phyloP scores from a whole-genome alignment of 1,140 invertebrate genomes.

The Diorhabda elongata region DNA sequence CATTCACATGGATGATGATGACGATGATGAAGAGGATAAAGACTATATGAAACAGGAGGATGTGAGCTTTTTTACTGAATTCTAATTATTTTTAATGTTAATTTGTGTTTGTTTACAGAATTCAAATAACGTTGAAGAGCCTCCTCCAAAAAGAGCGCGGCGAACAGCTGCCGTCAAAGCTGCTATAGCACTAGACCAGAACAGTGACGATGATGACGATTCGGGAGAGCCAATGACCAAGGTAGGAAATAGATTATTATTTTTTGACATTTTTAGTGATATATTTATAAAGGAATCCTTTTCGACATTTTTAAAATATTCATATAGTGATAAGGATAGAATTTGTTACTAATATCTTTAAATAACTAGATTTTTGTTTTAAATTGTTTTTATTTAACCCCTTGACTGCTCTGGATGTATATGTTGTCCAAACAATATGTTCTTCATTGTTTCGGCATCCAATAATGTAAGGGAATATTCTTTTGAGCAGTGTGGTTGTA shows the following conservation, averaged over 20 bases:
- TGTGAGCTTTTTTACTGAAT: constrained; percentile 6
- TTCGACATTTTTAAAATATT: background rate
- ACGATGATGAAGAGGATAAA: constrained; percentile 23
- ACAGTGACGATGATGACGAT: constrained; percentile 31
- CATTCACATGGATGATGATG: constrained; percentile 16
- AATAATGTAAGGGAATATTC: no score
- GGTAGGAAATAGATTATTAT: constrained; percentile 12
- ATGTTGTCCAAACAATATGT: no score
- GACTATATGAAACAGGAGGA: constrained; percentile 21
- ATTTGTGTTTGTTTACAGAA: constrained; percentile 3
- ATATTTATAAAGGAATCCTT: background rate
- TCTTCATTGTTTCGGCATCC: no score
- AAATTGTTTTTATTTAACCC: no score
- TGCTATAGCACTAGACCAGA: constrained; percentile 26
- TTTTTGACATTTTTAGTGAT: background rate
- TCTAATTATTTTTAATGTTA: background rate
- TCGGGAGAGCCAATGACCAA: constrained; percentile 29
- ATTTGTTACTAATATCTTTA: background rate
- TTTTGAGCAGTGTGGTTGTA: no score
- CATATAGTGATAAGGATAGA: background rate
- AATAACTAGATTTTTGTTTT: background rate
- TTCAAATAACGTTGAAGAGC: constrained; percentile 34
- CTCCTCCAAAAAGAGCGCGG: constrained; percentile 34
- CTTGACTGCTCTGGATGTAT: no score
- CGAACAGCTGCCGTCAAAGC: constrained; percentile 37